Percentiles rank a stretch among this genome's conserved stretches.
These are phyloP conservation scores for Lateolabrax maculatus DNA, from an alignment of 2,797 vertebrate species.

Conservation along the genomic window DNA sequence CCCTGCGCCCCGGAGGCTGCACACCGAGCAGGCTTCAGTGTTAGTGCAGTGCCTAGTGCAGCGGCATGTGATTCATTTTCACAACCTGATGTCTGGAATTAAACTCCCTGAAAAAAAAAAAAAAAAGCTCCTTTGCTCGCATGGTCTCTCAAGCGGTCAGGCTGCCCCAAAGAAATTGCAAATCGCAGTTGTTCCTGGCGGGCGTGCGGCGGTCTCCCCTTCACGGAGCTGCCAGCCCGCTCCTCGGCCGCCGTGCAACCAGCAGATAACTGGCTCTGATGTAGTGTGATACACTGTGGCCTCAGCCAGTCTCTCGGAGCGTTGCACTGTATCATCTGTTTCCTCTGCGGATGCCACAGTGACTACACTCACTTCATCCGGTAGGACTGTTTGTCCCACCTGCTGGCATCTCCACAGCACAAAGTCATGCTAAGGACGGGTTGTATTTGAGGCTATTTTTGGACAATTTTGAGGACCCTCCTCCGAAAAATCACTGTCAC, in stretches of 20 bases:
- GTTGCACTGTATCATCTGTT: slow-evolving; percentile 65
- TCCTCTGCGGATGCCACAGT: slow-evolving; percentile 54
- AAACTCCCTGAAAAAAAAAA: slow-evolving; percentile 54
- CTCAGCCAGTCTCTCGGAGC: slow-evolving; percentile 58
- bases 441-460: slow-evolving; percentile 31
- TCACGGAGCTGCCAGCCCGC: slow-evolving; percentile 56
- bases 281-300: slow-evolving; percentile 53
- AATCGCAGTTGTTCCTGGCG: slow-evolving; percentile 51
- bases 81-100: slow-evolving; percentile 56
- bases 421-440: slow-evolving; percentile 66
- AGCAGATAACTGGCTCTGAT: slow-evolving; percentile 62
- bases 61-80: slow-evolving; percentile 61
- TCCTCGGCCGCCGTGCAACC: slow-evolving; percentile 47
- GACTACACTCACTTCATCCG: slow-evolving; percentile 63
- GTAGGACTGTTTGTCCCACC: slow-evolving; percentile 57
- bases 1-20: slow-evolving; percentile 16
- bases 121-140: slow-evolving; percentile 23
- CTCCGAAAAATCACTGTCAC: slow-evolving; percentile 3
- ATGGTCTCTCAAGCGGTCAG: slow-evolving; percentile 38
- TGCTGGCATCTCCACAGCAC: slow-evolving; percentile 50
- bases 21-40: slow-evolving; percentile 22
- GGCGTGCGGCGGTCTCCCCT: slow-evolving; percentile 23
- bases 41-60: slow-evolving; percentile 22
- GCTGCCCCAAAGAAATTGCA: slow-evolving; percentile 56
- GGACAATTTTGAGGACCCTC: slow-evolving; percentile 30